These are phyloP conservation scores for Thalassoma bifasciatum DNA, from an alignment of 2,113 vertebrate species.

Conservation along the genomic window DNA sequence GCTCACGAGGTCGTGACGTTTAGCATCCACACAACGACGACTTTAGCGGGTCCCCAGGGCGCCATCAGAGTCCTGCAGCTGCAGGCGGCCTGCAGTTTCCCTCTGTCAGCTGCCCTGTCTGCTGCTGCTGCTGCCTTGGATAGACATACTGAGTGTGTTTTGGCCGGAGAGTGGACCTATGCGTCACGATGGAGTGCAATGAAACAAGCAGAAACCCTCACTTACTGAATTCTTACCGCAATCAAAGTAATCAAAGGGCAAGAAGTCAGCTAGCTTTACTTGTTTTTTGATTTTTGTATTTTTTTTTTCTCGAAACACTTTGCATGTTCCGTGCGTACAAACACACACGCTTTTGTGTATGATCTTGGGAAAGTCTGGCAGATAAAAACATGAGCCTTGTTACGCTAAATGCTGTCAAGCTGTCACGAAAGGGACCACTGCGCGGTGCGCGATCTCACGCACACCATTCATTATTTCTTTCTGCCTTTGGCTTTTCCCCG, in stretches of 20 bases:
- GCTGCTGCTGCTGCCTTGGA: conserved; percentile 16
- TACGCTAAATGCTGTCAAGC: conserved; percentile 15
- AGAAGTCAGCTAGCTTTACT: neutral
- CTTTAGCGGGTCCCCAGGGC: conserved; percentile 26
- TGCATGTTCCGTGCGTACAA: neutral
- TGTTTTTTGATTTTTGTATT: no score
- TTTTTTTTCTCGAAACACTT: neutral
- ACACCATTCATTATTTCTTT: neutral
- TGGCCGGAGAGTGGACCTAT: conserved; percentile 9
- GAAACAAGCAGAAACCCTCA: neutral
- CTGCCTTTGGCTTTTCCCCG: neutral
- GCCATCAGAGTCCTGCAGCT: conserved; percentile 31
- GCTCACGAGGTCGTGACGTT: conserved; percentile 30
- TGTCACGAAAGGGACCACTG: no score
- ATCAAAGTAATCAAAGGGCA: neutral
- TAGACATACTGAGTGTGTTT: conserved; percentile 15
- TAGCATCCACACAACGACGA: conserved; percentile 7
- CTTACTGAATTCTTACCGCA: conserved; percentile 5
- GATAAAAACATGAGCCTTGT: neutral
- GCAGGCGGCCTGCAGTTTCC: conserved; percentile 32
- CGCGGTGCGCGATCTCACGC: neutral
- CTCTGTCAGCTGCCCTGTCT: conserved; percentile 10
- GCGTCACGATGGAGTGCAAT: conserved; percentile 37
- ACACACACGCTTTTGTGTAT: neutral
- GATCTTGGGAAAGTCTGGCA: neutral